A percentile compares a stretch with the other conserved stretches of the same genome.
phyloP scores from a whole-genome alignment of 2,113 vertebrate species.

The Silurus meridionalis region DNA sequence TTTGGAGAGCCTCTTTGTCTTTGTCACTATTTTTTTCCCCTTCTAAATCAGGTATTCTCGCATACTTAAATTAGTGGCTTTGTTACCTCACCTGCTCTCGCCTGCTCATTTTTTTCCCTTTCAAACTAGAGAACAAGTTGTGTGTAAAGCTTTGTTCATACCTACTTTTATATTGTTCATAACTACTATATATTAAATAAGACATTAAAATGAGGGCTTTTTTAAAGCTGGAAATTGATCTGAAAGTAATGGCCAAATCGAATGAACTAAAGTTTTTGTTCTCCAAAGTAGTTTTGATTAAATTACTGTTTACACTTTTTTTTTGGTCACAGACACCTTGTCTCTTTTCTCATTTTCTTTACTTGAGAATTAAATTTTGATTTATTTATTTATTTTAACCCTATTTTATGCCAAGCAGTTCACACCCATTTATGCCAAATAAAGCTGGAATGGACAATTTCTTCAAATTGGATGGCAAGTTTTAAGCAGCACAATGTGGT shows the following conservation, averaged over 20 bases:
- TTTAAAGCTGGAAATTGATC: neutral
- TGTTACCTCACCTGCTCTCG: neutral
- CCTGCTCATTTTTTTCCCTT: neutral
- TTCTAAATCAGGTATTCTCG: neutral
- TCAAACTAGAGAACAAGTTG: neutral
- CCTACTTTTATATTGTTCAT: neutral
- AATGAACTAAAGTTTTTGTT: neutral
- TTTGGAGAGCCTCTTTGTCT: neutral
- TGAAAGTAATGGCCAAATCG: neutral
- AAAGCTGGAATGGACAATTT: conserved; percentile 1
- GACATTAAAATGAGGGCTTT: neutral
- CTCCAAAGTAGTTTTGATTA: neutral
- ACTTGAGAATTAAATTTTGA: neutral
- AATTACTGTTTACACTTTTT: conserved; percentile 4
- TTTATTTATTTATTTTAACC: neutral
- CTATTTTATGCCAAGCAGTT: conserved; percentile 1
- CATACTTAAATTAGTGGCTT: conserved; percentile 21
- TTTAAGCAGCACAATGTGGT: neutral
- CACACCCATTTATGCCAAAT: conserved; percentile 8
- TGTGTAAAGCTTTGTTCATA: neutral
- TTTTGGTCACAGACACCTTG: neutral
- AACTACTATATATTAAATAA: neutral
- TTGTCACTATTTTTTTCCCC: neutral
- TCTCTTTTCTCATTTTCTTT: neutral
- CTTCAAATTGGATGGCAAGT: neutral